Conservation (phyloP, 2,888 invertebrate genomes). For the Petrolisthes manimaculis region DNA sequence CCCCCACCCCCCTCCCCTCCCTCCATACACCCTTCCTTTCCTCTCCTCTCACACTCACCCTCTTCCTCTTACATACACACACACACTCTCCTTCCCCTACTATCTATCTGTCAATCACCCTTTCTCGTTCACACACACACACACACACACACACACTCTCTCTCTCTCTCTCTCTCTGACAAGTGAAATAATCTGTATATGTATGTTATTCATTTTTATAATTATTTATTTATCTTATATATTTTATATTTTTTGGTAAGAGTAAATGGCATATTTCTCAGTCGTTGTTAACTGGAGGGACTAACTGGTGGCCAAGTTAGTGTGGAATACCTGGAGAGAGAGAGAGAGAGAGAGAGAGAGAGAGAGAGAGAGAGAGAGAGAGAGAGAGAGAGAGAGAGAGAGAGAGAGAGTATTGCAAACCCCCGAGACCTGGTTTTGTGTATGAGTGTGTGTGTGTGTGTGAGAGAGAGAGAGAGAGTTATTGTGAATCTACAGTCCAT, state of each 20-base stretch:
- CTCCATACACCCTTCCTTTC: not conserved
- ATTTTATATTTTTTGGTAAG: not conserved
- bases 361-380: slow-evolving; percentile 8
- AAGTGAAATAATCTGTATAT: too few species aligned
- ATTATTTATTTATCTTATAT: too few species aligned
- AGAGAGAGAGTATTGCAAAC: slow-evolving; percentile 18
- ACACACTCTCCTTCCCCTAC: not conserved
- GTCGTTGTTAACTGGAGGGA: not conserved
- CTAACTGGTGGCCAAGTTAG: not conserved
- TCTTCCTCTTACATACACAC: not conserved
- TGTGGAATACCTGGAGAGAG: not conserved
- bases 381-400: slow-evolving; percentile 18
- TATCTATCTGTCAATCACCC: not conserved
- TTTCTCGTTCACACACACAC: not conserved
- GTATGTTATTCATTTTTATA: too few species aligned
- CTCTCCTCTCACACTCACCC: not conserved
- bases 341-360: not conserved
- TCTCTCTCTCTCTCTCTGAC: not conserved
- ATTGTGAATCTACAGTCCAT: not conserved
- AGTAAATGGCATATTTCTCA: not conserved
- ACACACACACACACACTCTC: not conserved
- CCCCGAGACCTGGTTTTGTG: too few species aligned
- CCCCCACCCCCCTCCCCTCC: not conserved
- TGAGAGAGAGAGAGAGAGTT: slow-evolving; percentile 16
- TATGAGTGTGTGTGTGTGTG: slow-evolving; percentile 18